Percentiles rank a stretch among this genome's conserved stretches.
Evolutionary conservation across 2,888 invertebrate species (phyloP).

Genomic region (Cabera pusaria): DNA sequence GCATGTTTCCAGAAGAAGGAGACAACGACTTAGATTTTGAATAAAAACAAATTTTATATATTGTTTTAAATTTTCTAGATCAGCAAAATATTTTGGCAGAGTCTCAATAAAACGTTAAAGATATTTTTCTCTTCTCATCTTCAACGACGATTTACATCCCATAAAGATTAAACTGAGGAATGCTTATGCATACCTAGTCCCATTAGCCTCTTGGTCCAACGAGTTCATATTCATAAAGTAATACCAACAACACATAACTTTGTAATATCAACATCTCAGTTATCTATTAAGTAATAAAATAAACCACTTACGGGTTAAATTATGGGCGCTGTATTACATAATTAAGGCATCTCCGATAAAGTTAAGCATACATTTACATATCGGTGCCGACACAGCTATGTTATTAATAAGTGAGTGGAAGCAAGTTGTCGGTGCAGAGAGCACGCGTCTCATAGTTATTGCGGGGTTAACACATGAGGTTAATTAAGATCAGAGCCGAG

Average conservation of each 20-base stretch:
- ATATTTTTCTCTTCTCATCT: constrained; percentile 13
- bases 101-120: constrained; percentile 13
- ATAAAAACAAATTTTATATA: constrained; percentile 1
- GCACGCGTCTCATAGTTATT: constrained; percentile 64
- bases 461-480: constrained; percentile 78
- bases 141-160: constrained; percentile 16
- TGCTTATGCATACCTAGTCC: constrained; percentile 14
- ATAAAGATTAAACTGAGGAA: constrained; percentile 19
- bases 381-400: constrained; percentile 52
- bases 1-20: too few species aligned
- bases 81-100: constrained; percentile 13
- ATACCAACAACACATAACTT: constrained; percentile 23
- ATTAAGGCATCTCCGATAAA: constrained; percentile 63
- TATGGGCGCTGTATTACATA: constrained; percentile 49
- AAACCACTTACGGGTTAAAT: constrained; percentile 45
- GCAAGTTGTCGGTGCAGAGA: constrained; percentile 53
- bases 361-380: constrained; percentile 71
- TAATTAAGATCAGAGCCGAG: constrained; percentile 77
- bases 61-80: constrained; percentile 3
- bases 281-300: constrained; percentile 39
- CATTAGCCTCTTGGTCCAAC: constrained; percentile 12
- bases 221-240: constrained; percentile 17
- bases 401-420: constrained; percentile 65
- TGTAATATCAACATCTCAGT: constrained; percentile 24
- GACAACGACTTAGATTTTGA: too few species aligned